Base-by-base conservation (phyloP, 2,888 invertebrate species). In the Thyatira batis region DNA sequence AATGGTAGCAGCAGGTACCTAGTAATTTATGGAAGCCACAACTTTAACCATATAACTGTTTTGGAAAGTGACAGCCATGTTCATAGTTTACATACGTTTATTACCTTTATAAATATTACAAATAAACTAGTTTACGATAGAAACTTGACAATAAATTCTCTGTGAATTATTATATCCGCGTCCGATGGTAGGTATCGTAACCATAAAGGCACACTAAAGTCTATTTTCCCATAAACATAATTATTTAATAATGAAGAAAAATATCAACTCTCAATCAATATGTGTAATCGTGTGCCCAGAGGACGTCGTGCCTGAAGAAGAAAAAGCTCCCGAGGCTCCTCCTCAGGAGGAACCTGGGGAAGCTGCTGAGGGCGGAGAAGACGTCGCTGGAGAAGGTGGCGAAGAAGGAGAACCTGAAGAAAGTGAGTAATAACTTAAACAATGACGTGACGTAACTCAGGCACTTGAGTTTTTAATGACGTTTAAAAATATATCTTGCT, bases 331-430 rank as follows among this genome's bases (percentile, higher is more conserved):
- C 11, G 80, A 73, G 52, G 66, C 53, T 46, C 72, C 55, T 53
- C 68, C 68, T 45, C 60, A 58, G 0, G 68, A 67, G 11, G 71
- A 59, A 6, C 52, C 57, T 13, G 43, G 54, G 54, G 77, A 69
- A 8, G 78, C 20, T n/a, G 75, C 56, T 6, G 79, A 78, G 11
- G 76, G 65, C 20, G 73, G 48, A 45, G 75, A 69, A 33, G 70
- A 50, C 0, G 69, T 61, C 8, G 71, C 67, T 5, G 85, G 70
- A n/a, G 83, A 78, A 50, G 84, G 66, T 11, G 82, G 71, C 11
- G 81, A 77, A 13, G 87, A 84, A 57, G 79, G 78, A 17, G 77
- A 83, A 56, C 66, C 77, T 1, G 87, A 84, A 69, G 81, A 87
- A 58, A 79, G 84, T 82, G 74, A 78, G 84, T 9, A n/a, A n/a